Evolutionary conservation across 2,888 invertebrate genomes (phyloP).

Genomic region (Drosophila longiperda): DNA sequence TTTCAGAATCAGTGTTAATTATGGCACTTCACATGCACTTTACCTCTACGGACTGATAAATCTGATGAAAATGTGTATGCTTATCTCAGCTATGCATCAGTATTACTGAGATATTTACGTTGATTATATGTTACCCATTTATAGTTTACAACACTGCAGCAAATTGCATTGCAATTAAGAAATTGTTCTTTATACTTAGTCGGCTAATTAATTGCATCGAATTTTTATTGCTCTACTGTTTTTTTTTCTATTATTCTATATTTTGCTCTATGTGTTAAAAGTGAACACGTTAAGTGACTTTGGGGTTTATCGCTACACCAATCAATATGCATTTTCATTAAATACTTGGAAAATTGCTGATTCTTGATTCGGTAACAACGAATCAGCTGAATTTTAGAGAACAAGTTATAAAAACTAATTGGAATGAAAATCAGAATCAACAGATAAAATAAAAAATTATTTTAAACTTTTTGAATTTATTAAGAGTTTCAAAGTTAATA

Average conservation of each 20-base stretch:
- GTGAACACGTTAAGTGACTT: slow-evolving; percentile 20
- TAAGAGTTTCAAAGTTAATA: slow-evolving; percentile 1
- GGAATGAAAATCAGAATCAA: neutral
- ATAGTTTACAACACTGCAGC: slow-evolving; percentile 35
- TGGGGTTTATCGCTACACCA: slow-evolving; percentile 11
- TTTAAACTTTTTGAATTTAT: neutral
- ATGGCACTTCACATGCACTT: neutral
- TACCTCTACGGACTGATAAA: slow-evolving; percentile 8
- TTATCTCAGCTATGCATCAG: slow-evolving; percentile 44
- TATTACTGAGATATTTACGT: slow-evolving; percentile 42
- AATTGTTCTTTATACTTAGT: slow-evolving; percentile 8
- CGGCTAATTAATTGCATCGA: slow-evolving; percentile 35
- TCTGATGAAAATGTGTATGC: slow-evolving; percentile 5
- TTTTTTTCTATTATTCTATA: slow-evolving; percentile 5
- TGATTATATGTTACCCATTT: slow-evolving; percentile 55
- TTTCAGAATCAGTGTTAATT: neutral
- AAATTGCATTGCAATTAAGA: slow-evolving; percentile 45
- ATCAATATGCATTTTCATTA: slow-evolving; percentile 36
- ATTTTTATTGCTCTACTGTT: slow-evolving; percentile 6
- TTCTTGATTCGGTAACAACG: neutral
- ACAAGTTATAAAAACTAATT: neutral
- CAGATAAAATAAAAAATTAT: neutral
- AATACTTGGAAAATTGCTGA: slow-evolving; percentile 12
- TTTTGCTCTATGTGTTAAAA: slow-evolving; percentile 14
- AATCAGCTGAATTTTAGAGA: slow-evolving; percentile 2